Conservation (phyloP, 2,797 vertebrate genomes). For the Channallabes apus region DNA sequence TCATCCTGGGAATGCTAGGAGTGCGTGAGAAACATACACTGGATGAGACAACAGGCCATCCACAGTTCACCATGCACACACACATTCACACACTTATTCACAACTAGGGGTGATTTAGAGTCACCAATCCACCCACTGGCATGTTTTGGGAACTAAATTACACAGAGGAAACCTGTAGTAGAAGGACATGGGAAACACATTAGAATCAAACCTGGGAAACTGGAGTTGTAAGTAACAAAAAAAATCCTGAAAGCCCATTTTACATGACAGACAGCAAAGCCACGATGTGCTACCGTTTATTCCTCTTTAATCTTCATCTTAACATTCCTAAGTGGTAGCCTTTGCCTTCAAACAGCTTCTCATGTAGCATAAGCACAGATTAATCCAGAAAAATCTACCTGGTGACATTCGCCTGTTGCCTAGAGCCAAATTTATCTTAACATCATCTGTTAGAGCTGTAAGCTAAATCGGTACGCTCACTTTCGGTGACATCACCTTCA, state of each 20-base stretch:
- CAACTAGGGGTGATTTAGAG: background rate
- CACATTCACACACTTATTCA: background rate
- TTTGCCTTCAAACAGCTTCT: background rate
- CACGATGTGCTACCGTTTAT: background rate
- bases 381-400: slow-evolving; percentile 10
- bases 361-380: background rate
- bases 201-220: background rate
- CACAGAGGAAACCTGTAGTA: background rate
- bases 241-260: background rate
- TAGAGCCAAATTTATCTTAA: background rate
- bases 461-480: background rate
- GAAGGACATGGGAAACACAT: background rate
- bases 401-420: slow-evolving; percentile 4
- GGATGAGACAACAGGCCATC: background rate
- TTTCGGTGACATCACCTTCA: background rate
- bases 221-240: background rate
- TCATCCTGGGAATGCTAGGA: background rate
- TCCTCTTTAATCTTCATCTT: background rate
- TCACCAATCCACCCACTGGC: background rate
- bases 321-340: background rate
- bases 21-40: background rate
- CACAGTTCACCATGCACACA: background rate
- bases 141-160: background rate
- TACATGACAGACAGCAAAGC: background rate
- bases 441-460: background rate